These are phyloP conservation scores for Gonatopus flavifemur DNA, from an alignment of 1,140 invertebrate species.

Conservation along the genomic window DNA sequence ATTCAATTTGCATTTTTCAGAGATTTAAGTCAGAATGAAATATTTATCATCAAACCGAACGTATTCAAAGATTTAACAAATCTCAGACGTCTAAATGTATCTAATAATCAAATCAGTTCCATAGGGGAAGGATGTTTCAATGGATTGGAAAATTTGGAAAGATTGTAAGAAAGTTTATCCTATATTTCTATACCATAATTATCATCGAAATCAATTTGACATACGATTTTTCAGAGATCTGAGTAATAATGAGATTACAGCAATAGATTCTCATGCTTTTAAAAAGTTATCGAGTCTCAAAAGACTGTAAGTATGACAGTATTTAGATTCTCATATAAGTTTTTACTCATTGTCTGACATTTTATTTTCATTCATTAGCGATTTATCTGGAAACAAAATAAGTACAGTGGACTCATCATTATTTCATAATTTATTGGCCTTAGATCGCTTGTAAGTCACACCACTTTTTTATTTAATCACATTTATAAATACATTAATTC, in stretches of 20 bases:
- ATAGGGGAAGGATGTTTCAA: constrained; percentile 68
- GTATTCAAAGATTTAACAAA: constrained; percentile 72
- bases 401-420: constrained; percentile 66
- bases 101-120: constrained; percentile 65
- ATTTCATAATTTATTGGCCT: constrained; percentile 66
- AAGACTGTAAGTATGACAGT: constrained; percentile 60
- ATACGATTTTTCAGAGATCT: constrained; percentile 64
- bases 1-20: constrained; percentile 56
- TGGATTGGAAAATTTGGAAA: constrained; percentile 65
- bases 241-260: constrained; percentile 75
- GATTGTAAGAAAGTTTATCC: constrained; percentile 56
- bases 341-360: constrained; percentile 23
- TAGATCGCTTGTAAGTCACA: constrained; percentile 72
- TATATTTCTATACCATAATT: constrained; percentile 4
- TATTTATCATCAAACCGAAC: constrained; percentile 70
- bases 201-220: constrained; percentile 12
- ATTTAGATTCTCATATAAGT: constrained; percentile 18
- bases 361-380: constrained; percentile 47
- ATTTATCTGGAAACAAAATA: constrained; percentile 69
- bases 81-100: constrained; percentile 69
- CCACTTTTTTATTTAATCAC: constrained; percentile 17
- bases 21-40: constrained; percentile 77
- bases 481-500: constrained; percentile 5
- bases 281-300: constrained; percentile 68
- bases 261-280: constrained; percentile 75